Evolutionary conservation across 2,888 invertebrate species (phyloP).

Genomic region (Phaonia tiefii): DNA sequence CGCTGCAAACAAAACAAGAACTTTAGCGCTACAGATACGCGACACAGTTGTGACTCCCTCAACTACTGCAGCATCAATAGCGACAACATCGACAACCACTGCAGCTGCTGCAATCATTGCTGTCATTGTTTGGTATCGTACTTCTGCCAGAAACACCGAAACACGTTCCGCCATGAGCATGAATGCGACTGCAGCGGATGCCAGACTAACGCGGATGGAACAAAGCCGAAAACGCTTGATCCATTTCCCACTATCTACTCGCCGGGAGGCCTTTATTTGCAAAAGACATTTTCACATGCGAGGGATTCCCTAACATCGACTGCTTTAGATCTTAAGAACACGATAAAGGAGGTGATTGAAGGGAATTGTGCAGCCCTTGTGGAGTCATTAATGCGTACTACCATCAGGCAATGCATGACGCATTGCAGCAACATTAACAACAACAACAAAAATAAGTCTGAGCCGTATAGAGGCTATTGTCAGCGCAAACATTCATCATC

Average conservation of each 20-base stretch:
- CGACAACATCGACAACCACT: constrained; percentile 54
- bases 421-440: constrained; percentile 53
- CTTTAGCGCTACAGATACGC: constrained; percentile 37
- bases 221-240: constrained; percentile 32
- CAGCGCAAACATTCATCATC: constrained; percentile 58
- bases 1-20: constrained; percentile 42
- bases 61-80: constrained; percentile 50
- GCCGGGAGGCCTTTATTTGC: constrained; percentile 36
- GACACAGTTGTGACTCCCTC: constrained; percentile 35
- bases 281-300: constrained; percentile 52
- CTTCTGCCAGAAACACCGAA: constrained; percentile 55
- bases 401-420: constrained; percentile 28
- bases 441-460: constrained; percentile 66
- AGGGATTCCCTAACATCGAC: constrained; percentile 61
- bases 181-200: constrained; percentile 35
- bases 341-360: constrained; percentile 51
- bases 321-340: constrained; percentile 55
- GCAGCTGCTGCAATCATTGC: constrained; percentile 58
- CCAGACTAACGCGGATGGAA: constrained; percentile 33
- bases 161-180: constrained; percentile 60
- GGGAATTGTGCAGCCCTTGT: constrained; percentile 56
- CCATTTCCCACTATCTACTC: constrained; percentile 26
- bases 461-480: constrained; percentile 63
- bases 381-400: constrained; percentile 47
- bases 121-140: constrained; percentile 48